Conservation (phyloP, 2,113 vertebrate genomes). For the Enhydra lutris region DNA sequence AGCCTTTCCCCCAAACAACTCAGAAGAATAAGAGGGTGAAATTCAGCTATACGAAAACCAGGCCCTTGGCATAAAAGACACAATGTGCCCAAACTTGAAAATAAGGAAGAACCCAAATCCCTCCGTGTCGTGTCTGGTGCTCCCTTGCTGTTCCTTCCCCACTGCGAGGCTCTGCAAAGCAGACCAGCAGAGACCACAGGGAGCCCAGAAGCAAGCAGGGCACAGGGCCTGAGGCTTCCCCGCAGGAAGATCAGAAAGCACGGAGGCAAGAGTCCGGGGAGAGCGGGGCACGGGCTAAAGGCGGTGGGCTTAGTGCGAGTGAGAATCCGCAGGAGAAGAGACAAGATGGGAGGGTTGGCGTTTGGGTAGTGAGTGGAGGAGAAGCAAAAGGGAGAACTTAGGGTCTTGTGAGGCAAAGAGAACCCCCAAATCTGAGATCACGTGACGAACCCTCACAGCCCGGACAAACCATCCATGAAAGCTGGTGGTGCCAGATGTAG, state of each 20-base stretch:
- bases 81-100: background rate
- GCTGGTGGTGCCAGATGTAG: background rate
- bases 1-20: background rate
- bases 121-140: background rate
- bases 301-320: accelerated
- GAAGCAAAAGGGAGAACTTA: background rate
- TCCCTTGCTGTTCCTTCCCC: too few species aligned
- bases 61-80: background rate
- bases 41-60: background rate
- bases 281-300: too few species aligned
- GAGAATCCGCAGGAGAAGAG: background rate
- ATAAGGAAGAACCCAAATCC: background rate
- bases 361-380: background rate
- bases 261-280: too few species aligned
- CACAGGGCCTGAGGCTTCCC: background rate
- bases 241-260: background rate
- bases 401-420: background rate
- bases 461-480: background rate
- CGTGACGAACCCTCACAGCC: background rate
- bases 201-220: background rate
- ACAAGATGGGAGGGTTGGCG: background rate
- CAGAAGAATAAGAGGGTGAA: background rate
- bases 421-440: background rate
- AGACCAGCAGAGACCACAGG: background rate
- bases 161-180: background rate